These are phyloP conservation scores for Atethmia centrago DNA, from an alignment of 2,888 invertebrate species.

Conservation along the genomic window DNA sequence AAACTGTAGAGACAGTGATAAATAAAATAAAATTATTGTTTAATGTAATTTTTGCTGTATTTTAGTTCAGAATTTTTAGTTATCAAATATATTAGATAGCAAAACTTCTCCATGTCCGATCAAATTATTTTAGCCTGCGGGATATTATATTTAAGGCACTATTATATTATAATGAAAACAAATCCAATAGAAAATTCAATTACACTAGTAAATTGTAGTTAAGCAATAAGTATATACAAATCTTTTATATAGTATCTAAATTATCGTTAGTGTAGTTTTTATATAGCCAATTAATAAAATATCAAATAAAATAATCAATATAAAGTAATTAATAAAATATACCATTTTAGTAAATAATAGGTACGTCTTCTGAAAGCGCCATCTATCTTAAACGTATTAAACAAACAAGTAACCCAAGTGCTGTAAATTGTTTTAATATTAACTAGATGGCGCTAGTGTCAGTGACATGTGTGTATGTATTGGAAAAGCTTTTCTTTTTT, in stretches of 20 bases:
- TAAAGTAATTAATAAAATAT: neutral
- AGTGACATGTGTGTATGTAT: neutral
- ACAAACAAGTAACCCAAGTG: neutral
- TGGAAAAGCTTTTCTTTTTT: neutral
- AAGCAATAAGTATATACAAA: slow-evolving; percentile 37
- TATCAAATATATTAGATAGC: slow-evolving; percentile 15
- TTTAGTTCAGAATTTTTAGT: neutral
- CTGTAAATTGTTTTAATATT: neutral
- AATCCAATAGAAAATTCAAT: slow-evolving; percentile 24
- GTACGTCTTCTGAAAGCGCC: slow-evolving; percentile 36
- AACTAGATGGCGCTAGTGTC: slow-evolving; percentile 48
- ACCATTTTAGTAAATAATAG: neutral
- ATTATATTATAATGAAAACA: neutral
- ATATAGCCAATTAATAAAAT: slow-evolving; percentile 30
- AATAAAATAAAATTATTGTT: slow-evolving; percentile 21
- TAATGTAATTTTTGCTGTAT: slow-evolving; percentile 1
- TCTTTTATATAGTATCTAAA: slow-evolving; percentile 44
- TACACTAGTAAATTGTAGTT: slow-evolving; percentile 35
- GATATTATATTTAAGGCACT: slow-evolving; percentile 14
- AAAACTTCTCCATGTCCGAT: slow-evolving; percentile 18
- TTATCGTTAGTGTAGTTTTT: slow-evolving; percentile 49
- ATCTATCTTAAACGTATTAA: slow-evolving; percentile 33
- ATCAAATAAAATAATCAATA: slow-evolving; percentile 19
- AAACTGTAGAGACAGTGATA: slow-evolving; percentile 1
- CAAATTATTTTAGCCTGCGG: neutral